Evolutionary conservation across 2,113 vertebrate genomes (phyloP).

Genomic region (Deroptyus accipitrinus): DNA sequence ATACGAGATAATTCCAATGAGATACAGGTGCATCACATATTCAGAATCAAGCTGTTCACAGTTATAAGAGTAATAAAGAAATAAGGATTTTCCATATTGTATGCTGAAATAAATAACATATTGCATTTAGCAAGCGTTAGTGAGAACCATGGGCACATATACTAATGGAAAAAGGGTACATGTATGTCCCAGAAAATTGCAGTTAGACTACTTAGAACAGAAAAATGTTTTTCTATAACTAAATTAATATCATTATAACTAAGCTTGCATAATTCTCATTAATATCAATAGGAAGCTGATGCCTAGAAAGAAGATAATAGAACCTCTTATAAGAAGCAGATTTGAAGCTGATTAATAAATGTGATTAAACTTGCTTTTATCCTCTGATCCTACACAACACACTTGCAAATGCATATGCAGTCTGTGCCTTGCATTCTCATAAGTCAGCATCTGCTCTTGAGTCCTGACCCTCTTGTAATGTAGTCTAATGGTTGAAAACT

Average conservation of each 20-base stretch:
- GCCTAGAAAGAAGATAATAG: neutral
- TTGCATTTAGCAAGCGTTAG: neutral
- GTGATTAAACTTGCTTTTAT: neutral
- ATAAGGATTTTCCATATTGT: neutral
- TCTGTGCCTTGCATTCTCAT: neutral
- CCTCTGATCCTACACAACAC: neutral
- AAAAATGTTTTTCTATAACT: neutral
- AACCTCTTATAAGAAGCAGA: neutral
- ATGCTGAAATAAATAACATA: neutral
- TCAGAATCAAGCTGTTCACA: neutral
- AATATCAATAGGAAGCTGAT: neutral
- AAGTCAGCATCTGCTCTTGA: neutral
- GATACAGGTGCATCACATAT: neutral
- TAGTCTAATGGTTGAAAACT: neutral
- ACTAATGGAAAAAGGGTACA: neutral
- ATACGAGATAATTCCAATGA: neutral
- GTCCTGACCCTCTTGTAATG: neutral
- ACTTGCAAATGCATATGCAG: neutral
- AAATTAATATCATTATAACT: neutral
- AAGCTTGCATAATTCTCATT: neutral
- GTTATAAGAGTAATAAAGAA: neutral
- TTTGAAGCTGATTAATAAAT: constrained; percentile 2
- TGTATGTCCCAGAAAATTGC: neutral
- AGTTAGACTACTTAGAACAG: neutral
- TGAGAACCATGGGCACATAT: neutral